phyloP scores from a whole-genome alignment of 2,113 vertebrate genomes.

The Argyrosomus japonicus region DNA sequence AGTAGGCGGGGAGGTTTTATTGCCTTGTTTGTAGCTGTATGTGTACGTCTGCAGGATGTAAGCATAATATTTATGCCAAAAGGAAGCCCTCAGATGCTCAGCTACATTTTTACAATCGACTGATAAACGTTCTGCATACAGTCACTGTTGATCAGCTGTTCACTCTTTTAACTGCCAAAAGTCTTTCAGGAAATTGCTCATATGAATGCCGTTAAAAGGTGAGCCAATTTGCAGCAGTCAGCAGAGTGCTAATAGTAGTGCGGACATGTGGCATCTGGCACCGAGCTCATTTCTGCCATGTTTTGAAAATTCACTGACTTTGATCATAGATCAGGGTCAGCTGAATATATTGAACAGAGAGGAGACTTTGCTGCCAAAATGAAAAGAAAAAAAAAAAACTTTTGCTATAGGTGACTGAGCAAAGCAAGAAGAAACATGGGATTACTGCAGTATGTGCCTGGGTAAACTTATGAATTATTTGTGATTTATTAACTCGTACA shows the following conservation, averaged over 20 bases:
- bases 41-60: conserved; percentile 21
- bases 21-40: conserved; percentile 28
- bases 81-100: background rate
- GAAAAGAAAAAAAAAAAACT: background rate
- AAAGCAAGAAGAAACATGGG: conserved; percentile 2
- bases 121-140: background rate
- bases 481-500: background rate
- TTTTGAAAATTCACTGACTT: conserved; percentile 40
- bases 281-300: conserved; percentile 32
- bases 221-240: conserved; percentile 22
- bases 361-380: background rate
- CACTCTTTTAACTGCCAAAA: background rate
- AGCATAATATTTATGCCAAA: conserved; percentile 23
- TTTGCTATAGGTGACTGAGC: conserved; percentile 4
- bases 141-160: conserved; percentile 15
- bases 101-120: conserved; percentile 11
- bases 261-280: conserved; percentile 30
- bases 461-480: conserved; percentile 26
- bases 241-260: conserved; percentile 1
- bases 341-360: conserved; percentile 22
- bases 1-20: conserved; percentile 53
- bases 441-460: background rate
- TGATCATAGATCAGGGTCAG: conserved; percentile 44
- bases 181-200: conserved; percentile 3
- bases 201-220: conserved; percentile 2